Evolutionary conservation across 2,113 vertebrate species (phyloP).

Genomic region (Holacanthus passer): DNA sequence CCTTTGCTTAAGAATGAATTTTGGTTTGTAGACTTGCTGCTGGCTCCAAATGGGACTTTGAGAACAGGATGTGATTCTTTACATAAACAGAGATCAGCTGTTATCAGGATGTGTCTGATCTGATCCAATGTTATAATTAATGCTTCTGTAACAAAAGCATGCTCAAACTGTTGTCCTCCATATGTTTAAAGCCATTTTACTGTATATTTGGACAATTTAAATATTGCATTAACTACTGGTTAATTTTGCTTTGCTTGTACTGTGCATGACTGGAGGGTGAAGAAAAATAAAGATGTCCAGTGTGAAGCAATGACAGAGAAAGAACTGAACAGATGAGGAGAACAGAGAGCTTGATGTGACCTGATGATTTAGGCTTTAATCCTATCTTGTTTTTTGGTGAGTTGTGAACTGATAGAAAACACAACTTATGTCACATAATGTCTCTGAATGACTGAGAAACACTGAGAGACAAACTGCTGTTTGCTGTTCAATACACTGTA

Average conservation of each 20-base stretch:
- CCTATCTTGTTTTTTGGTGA: slow-evolving; percentile 49
- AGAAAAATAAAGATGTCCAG: background rate
- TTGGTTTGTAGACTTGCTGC: background rate
- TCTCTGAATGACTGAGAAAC: background rate
- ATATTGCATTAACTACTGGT: background rate
- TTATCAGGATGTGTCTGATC: background rate
- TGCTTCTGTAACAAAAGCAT: background rate
- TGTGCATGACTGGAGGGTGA: too few species aligned
- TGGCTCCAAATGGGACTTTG: background rate
- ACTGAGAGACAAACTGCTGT: background rate
- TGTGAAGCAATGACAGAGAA: background rate
- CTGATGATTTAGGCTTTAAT: slow-evolving; percentile 51
- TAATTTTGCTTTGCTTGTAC: background rate
- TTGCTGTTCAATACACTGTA: background rate
- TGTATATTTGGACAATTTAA: background rate
- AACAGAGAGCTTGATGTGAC: slow-evolving; percentile 8
- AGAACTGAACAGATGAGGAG: slow-evolving; percentile 23
- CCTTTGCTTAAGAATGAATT: background rate
- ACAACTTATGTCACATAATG: too few species aligned
- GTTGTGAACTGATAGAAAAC: slow-evolving; percentile 27
- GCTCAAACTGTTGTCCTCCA: background rate
- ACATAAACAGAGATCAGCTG: background rate
- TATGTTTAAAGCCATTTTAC: background rate
- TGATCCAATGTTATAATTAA: background rate
- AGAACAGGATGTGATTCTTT: background rate